These are phyloP conservation scores for Alethe diademata DNA, from an alignment of 2,113 vertebrate genomes.

Conservation along the genomic window DNA sequence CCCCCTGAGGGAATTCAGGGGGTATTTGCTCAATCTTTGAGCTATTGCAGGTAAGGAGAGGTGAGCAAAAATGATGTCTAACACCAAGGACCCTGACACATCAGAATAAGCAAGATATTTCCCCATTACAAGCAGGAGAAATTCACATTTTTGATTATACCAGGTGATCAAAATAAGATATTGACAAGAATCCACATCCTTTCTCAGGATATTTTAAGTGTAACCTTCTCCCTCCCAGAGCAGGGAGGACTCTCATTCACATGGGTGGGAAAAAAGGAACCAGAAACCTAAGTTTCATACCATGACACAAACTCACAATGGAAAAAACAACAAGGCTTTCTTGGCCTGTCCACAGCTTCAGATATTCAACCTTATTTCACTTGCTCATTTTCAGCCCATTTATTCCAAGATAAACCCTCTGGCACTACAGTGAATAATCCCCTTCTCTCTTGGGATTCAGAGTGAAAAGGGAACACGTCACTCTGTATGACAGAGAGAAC, in stretches of 20 bases:
- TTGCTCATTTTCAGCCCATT: constrained; percentile 59
- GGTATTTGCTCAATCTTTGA: not conserved
- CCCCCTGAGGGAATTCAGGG: not conserved
- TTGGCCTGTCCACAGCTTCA: not conserved
- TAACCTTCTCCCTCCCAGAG: not conserved
- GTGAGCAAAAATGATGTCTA: not conserved
- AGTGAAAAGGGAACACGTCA: constrained; percentile 45
- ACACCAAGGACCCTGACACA: not conserved
- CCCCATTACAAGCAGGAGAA: not conserved
- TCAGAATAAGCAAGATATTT: not conserved
- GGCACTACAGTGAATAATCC: constrained; percentile 43
- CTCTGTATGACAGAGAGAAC: constrained; percentile 4
- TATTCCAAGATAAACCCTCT: constrained; percentile 49
- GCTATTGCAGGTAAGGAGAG: not conserved
- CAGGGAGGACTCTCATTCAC: not conserved
- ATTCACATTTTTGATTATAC: not conserved
- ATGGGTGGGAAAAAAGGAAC: not conserved
- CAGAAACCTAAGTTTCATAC: not conserved
- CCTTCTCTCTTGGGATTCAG: constrained; percentile 15
- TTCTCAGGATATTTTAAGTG: not conserved
- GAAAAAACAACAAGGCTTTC: not conserved
- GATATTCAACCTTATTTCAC: not conserved
- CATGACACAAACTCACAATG: not conserved
- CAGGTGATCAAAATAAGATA: not conserved
- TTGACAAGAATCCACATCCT: not conserved